Base-by-base conservation (phyloP, 2,113 vertebrate genomes). In the Hylia prasina region DNA sequence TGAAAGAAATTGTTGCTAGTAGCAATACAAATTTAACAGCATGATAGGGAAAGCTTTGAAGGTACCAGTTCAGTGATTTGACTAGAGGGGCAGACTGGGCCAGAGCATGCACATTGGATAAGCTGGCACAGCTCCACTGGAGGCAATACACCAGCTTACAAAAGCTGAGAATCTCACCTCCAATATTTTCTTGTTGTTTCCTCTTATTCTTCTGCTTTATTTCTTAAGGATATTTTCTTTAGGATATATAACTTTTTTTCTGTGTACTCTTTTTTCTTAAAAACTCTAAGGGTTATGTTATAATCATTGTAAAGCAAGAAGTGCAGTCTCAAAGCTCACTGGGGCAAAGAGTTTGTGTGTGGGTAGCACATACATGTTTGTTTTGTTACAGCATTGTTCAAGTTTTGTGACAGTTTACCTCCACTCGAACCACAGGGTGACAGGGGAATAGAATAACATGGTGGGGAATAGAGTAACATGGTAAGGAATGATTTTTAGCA, bases 301-400 rank as follows among this genome's bases (percentile, higher is more conserved):
- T 48, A 33, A 22, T 48, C 10, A 24, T 13, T 37, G 35, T 24
- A 51, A 90, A 90, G 47, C 35, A 89, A 80, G 58, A 11, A 85
- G 44, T 17, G 9, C 40, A 61, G 44, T 17, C 45, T 77, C 44
- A 14, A n/a, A n/a, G 28, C 27, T 68, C 70, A 79, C 66, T 15
- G 42, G 66, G 58, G 39, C 60, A 64, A 76, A 58, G 35, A n/a
- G 31, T 60, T 24, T 21, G 6, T 27, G 37, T 23, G 25, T 7
- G 1, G 15, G 71, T 47, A 28, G 35, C 0, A 0, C 27, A 10
- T 5, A 9, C 6, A 2, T 64, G 33, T 61, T 69, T 76, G 63
- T 77, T 82, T 94, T 87, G 63, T 47, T 63, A 10, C 54, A 58
- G 6, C 19, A 33, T 42, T 68, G 51, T 27, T 80, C 47, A 31